Base-by-base conservation (phyloP, 1,140 invertebrate genomes). In the Cydia amplana region DNA sequence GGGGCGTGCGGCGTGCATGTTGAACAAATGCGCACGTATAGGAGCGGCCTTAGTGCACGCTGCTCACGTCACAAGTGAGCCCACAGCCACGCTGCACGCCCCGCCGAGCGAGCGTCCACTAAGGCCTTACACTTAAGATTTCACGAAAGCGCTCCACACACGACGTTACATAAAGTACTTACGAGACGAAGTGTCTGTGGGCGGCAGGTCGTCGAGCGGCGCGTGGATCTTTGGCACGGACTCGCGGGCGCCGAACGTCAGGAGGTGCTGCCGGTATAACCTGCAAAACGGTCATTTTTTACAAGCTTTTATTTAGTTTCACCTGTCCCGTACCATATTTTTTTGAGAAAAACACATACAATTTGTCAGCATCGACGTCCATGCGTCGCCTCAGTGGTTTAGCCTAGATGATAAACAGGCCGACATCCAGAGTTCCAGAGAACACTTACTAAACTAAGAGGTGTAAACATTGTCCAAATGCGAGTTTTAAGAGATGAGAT, bases 351-450 rank as follows among this genome's bases (percentile, higher is more conserved):
- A 25, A 75, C 20, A 83, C 80, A 79, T 40, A 93, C 93, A 96
- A 96, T 85, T 97, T 96, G 87, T 97, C 96, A 20, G 96, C 96
- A 91, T 98, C 96, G 77, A 98, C 97, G 86, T 98, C 28, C 3
- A 28, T 28, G 3, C 96, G 92, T 9, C 95, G 91, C 5, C 96
- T 91, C n/a, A 94, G 93, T 12, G 93, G 91, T 90, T 97, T 97
- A 3, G 95, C 96, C 1, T 96, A 96, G 79, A 98, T 96, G 2
- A 97, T 96, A n/a, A 96, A 96, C 36, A 97, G 92, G 1, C 96
- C 97, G 78, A 97, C 95, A 91, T 98, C 96, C 63, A 97, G 95
- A 28, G 28, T 90, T 98, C 96, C 63, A 97, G 95, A 28, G 28
- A 28, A 40, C 40, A 40, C 7, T 12, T 12, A 10, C 40, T 40